Base-by-base conservation (phyloP, 2,113 vertebrate species). In the Passer domesticus region DNA sequence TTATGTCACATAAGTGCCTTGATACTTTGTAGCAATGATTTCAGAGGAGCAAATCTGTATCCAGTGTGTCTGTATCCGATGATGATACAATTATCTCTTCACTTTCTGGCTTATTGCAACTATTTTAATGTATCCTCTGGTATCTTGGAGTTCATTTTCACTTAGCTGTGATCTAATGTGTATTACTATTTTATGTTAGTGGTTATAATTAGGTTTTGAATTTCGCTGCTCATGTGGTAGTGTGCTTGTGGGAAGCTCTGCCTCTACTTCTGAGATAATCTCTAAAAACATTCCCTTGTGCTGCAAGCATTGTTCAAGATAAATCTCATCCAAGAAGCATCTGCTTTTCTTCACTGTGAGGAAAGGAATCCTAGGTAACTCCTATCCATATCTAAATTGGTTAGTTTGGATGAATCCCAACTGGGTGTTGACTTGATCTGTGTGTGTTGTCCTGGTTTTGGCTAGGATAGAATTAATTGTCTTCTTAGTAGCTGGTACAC, bases 21-120 rank as follows among this genome's bases (percentile, higher is more conserved):
- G 37, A 67, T 97, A 74, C 87, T 94, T 92, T 49, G 35, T 81
- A 94, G 30, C 30, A 83, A 91, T 56, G 43, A 67, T 81, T 96
- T 90, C 86, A 92, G 87, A 87, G 75, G 62, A 91, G 28, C 37
- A 86, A 58, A 77, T 87, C 56, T 81, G 22, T 94, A 46, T 59
- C 31, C 41, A 39, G 39, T 37, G n/a, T 81, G 69, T 69, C 30
- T 50, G 25, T 43, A 37, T 22, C 30, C 56, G 77, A 11, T 49
- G 49, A 68, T 81, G 46, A 37, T 58, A 18, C 13, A n/a, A 23
- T 89, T 78, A 39, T 74, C 43, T 79, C 83, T 89, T 35, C 30
- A 16, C 22, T 76, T 16, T 59, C 37, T 58, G 12, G 53, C 10
- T 59, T 84, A 30, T 55, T 37, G 60, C 68, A 75, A 16, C 3